phyloP scores from a whole-genome alignment of 1,140 invertebrate genomes.

The Lepidostoma basale region DNA sequence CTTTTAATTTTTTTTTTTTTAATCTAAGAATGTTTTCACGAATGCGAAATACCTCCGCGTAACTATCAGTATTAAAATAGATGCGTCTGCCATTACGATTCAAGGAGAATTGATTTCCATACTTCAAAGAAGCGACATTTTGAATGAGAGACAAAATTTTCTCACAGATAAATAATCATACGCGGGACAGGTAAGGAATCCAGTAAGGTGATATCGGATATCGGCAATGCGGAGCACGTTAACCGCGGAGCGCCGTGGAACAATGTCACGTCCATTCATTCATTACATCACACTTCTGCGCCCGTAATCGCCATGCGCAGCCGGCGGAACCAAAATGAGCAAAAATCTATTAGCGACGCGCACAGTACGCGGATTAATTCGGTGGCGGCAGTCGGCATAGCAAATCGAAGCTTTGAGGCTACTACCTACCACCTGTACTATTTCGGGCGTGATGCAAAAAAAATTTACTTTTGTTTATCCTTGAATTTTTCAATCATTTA shows the following conservation, averaged over 20 bases:
- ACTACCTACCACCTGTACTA: too few species aligned
- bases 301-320: constrained; percentile 1
- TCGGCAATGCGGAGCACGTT: constrained; percentile 25
- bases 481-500: too few species aligned
- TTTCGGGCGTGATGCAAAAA: too few species aligned
- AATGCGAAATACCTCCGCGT: neutral
- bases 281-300: constrained; percentile 30
- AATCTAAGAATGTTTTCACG: too few species aligned
- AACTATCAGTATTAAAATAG: neutral
- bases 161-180: neutral
- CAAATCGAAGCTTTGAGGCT: too few species aligned
- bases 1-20: too few species aligned
- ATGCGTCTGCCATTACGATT: neutral
- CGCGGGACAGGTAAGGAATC: neutral
- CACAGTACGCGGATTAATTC: too few species aligned
- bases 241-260: constrained; percentile 28
- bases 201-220: neutral
- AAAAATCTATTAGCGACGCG: constrained; percentile 6
- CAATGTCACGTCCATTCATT: constrained; percentile 36
- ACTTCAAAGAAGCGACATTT: neutral
- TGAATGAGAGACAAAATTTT: neutral
- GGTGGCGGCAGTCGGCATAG: too few species aligned
- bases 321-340: constrained; percentile 1
- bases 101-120: neutral
- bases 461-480: too few species aligned